Evolutionary conservation across 2,888 invertebrate species (phyloP).

Genomic region (Drosophila picticornis): DNA sequence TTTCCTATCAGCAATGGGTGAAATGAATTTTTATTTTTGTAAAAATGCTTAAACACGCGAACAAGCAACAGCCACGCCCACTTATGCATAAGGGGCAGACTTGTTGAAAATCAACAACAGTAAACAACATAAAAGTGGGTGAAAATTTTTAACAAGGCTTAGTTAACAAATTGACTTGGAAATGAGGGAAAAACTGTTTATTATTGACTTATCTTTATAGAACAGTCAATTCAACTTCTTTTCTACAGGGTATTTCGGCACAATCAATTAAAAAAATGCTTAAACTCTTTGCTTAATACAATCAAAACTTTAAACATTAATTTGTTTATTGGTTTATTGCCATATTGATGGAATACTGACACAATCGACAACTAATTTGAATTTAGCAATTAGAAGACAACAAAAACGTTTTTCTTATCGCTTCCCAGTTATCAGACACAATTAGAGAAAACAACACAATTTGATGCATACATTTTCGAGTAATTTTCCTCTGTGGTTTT

Average conservation of each 20-base stretch:
- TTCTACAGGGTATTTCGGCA: background rate
- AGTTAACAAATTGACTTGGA: background rate
- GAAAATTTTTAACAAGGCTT: background rate
- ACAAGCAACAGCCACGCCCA: constrained; percentile 53
- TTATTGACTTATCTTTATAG: background rate
- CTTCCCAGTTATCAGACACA: constrained; percentile 1
- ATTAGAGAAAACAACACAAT: constrained; percentile 13
- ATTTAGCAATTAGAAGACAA: background rate
- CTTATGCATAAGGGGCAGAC: constrained; percentile 40
- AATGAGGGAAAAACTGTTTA: background rate
- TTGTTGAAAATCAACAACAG: constrained; percentile 21
- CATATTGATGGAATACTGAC: background rate
- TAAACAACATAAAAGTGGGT: background rate
- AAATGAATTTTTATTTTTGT: constrained; percentile 34
- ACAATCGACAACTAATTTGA: background rate
- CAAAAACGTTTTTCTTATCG: background rate
- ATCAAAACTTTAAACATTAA: constrained; percentile 24
- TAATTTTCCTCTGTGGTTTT: background rate
- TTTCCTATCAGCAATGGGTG: constrained; percentile 59
- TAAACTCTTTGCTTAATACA: constrained; percentile 2
- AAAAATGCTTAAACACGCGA: constrained; percentile 69
- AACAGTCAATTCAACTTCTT: background rate
- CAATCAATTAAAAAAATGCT: background rate
- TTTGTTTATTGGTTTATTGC: background rate
- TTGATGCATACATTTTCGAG: constrained; percentile 32